Percentiles rank a stretch among this genome's conserved stretches.
Evolutionary conservation across 2,888 invertebrate genomes (phyloP).

Genomic region (Andrena bucephala): DNA sequence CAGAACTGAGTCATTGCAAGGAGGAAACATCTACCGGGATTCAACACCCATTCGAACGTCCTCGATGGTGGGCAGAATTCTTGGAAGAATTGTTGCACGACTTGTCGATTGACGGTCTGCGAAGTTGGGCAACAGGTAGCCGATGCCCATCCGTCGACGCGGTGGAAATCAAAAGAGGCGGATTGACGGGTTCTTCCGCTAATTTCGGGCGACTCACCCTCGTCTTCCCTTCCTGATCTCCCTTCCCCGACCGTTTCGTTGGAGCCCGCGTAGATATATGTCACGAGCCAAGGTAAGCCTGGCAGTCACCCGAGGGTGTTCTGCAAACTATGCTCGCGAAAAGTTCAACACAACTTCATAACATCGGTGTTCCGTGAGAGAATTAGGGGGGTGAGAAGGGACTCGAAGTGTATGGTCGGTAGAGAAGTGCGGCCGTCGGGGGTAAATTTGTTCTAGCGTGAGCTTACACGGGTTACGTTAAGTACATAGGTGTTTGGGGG

Average conservation of each 20-base stretch:
- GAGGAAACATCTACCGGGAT: background rate
- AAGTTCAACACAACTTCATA: constrained; percentile 85
- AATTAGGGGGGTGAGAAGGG: constrained; percentile 74
- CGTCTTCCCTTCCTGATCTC: constrained; percentile 13
- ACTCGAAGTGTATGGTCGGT: constrained; percentile 71
- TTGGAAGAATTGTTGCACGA: constrained; percentile 37
- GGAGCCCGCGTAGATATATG: constrained; percentile 71
- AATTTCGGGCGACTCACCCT: constrained; percentile 42
- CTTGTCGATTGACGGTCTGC: constrained; percentile 54
- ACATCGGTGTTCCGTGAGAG: constrained; percentile 78
- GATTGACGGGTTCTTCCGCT: constrained; percentile 43
- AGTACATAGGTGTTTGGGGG: constrained; percentile 84
- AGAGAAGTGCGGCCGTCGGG: constrained; percentile 53
- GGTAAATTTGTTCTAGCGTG: constrained; percentile 85
- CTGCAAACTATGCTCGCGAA: constrained; percentile 83
- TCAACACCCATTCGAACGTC: background rate
- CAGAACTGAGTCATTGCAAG: no score
- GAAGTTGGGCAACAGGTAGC: constrained; percentile 69
- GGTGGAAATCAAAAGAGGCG: constrained; percentile 44
- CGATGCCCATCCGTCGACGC: constrained; percentile 54
- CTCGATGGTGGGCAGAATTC: constrained; percentile 17
- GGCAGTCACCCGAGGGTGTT: constrained; percentile 79
- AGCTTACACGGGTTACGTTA: constrained; percentile 85
- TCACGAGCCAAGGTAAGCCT: constrained; percentile 78
- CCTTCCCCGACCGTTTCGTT: constrained; percentile 43